Percentiles rank a stretch among this genome's conserved stretches.
phyloP scores from a whole-genome alignment of 2,888 invertebrate genomes.

The Aspidiotus rigidus region DNA sequence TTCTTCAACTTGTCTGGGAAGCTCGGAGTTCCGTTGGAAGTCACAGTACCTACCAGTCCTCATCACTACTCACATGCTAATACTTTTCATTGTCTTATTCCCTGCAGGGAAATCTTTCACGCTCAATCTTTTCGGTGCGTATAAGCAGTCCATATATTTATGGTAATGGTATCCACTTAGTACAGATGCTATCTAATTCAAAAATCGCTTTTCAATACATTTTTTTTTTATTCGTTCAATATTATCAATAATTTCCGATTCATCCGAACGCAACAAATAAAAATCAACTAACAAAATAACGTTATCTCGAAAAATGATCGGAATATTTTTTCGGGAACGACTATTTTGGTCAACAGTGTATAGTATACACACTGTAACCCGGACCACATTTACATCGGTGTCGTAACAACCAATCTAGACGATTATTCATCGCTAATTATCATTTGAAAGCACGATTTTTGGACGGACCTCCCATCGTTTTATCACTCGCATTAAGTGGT shows the following conservation, averaged over 20 bases:
- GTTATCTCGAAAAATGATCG: constrained; percentile 2
- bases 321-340: neutral
- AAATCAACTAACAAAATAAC: constrained; percentile 1
- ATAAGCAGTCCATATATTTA: no score
- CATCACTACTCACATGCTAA: no score
- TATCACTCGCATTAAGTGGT: constrained; percentile 27
- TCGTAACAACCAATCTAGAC: constrained; percentile 22
- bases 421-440: constrained; percentile 29
- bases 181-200: neutral
- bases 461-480: constrained; percentile 26
- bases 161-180: neutral
- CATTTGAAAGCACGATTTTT: constrained; percentile 8
- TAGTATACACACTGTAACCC: neutral
- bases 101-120: no score
- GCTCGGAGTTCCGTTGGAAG: no score
- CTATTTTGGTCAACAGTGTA: neutral
- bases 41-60: no score
- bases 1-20: no score
- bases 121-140: no score
- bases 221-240: neutral
- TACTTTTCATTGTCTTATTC: no score
- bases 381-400: constrained; percentile 18
- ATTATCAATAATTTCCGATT: neutral
- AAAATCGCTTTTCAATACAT: neutral
- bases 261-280: neutral